Conservation (phyloP, 2,888 invertebrate genomes). For the Xestobium rufovillosum region DNA sequence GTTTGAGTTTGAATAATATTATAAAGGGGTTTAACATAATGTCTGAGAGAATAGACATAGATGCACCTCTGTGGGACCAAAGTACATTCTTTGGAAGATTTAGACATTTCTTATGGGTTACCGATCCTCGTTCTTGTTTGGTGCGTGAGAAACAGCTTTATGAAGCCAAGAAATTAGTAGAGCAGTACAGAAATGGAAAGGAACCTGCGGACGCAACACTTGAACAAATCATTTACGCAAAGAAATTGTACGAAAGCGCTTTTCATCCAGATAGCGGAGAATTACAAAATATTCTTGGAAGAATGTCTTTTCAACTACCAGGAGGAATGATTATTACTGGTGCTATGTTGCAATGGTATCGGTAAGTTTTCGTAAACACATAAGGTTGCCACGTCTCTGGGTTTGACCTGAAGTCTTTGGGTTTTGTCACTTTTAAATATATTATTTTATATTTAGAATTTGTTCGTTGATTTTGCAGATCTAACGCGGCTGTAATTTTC, state of each 20-base stretch:
- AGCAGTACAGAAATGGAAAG: slow-evolving; percentile 60
- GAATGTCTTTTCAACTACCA: slow-evolving; percentile 90
- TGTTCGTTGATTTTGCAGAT: slow-evolving; percentile 57
- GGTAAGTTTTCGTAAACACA: slow-evolving; percentile 52
- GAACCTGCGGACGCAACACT: slow-evolving; percentile 60
- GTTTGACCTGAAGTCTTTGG: too few relatives aligned
- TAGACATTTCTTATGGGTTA: slow-evolving; percentile 77
- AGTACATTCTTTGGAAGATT: slow-evolving; percentile 71
- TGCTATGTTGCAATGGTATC: slow-evolving; percentile 86
- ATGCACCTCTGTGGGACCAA: slow-evolving; percentile 74
- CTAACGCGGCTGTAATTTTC: slow-evolving; percentile 77
- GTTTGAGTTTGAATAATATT: too few relatives aligned
- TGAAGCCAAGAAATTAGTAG: slow-evolving; percentile 66
- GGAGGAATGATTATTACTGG: slow-evolving; percentile 82
- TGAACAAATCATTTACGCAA: slow-evolving; percentile 70
- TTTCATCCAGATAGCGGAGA: slow-evolving; percentile 91
- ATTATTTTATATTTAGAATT: too few relatives aligned
- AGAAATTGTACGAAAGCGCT: slow-evolving; percentile 79
- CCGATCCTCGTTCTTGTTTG: slow-evolving; percentile 67
- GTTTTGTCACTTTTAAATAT: too few relatives aligned
- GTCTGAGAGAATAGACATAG: slow-evolving; percentile 58
- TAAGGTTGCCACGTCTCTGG: too few relatives aligned
- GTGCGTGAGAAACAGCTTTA: slow-evolving; percentile 58
- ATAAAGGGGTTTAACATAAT: too few relatives aligned
- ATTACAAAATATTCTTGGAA: slow-evolving; percentile 80